phyloP scores from a whole-genome alignment of 2,888 invertebrate species.

The Sinelater perroti region DNA sequence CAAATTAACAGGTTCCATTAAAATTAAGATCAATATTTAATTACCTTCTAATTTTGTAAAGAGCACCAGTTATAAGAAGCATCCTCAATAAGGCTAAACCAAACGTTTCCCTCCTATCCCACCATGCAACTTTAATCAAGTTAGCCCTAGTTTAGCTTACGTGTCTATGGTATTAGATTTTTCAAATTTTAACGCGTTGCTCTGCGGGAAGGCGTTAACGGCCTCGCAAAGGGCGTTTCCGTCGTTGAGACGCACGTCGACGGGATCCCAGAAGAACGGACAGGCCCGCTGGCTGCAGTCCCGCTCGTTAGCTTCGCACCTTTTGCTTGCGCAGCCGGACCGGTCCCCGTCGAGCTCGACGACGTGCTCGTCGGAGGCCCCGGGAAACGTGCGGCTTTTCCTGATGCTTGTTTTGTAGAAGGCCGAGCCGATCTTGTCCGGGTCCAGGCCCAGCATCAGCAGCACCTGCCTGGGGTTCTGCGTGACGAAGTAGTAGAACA shows the following conservation, averaged over 20 bases:
- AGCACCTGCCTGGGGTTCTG: conserved; percentile 79
- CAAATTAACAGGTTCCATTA: too few species aligned
- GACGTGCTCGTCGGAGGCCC: conserved; percentile 42
- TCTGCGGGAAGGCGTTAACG: conserved; percentile 37
- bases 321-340: conserved; percentile 31
- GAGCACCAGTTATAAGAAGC: conserved; percentile 8
- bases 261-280: conserved; percentile 52
- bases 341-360: conserved; percentile 33
- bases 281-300: conserved; percentile 46
- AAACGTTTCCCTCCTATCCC: not conserved
- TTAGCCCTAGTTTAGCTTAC: conserved; percentile 25
- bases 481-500: conserved; percentile 71
- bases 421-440: conserved; percentile 57
- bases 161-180: conserved; percentile 41
- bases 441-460: conserved; percentile 76
- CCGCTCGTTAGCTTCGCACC: conserved; percentile 38
- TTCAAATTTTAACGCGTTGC: conserved; percentile 43
- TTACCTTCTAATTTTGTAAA: conserved; percentile 1
- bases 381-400: conserved; percentile 52
- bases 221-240: conserved; percentile 40
- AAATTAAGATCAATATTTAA: too few species aligned
- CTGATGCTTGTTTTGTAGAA: conserved; percentile 49
- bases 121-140: not conserved
- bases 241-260: conserved; percentile 4
- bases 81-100: conserved; percentile 6